Conservation (phyloP, 2,888 invertebrate species). For the Rotaria sp. region DNA sequence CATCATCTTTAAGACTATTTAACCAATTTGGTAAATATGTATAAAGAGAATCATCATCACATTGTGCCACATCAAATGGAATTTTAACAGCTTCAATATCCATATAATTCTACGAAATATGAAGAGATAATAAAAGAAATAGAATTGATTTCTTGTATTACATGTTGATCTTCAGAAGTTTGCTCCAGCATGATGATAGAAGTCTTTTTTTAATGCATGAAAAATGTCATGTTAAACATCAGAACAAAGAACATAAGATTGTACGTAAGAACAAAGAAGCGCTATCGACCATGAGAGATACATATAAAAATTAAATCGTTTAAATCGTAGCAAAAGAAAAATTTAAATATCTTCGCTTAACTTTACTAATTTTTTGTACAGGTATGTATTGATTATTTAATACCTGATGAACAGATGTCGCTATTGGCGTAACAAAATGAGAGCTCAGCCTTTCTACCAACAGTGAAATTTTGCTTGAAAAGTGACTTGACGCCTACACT, state of each 20-base stretch:
- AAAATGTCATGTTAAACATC: background rate
- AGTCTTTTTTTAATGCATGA: background rate
- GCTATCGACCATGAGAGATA: background rate
- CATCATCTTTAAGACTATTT: background rate
- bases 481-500: too few relatives aligned
- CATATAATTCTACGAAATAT: background rate
- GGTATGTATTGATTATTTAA: too few relatives aligned
- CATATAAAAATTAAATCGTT: background rate
- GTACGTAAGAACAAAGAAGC: background rate
- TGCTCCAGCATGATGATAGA: background rate
- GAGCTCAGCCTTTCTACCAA: too few relatives aligned
- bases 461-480: too few relatives aligned
- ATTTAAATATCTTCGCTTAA: background rate
- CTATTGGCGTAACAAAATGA: background rate
- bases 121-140: too few relatives aligned
- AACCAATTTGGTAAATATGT: slow-evolving; percentile 19
- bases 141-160: background rate
- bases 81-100: background rate
- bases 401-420: too few relatives aligned
- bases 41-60: background rate
- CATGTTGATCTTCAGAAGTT: background rate
- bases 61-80: background rate
- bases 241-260: background rate
- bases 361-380: background rate
- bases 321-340: background rate